Evolutionary conservation across 2,113 vertebrate species (phyloP), one percentile per base, ranked within the genome.

Genomic region (Herpetotheres cachinnans): DNA sequence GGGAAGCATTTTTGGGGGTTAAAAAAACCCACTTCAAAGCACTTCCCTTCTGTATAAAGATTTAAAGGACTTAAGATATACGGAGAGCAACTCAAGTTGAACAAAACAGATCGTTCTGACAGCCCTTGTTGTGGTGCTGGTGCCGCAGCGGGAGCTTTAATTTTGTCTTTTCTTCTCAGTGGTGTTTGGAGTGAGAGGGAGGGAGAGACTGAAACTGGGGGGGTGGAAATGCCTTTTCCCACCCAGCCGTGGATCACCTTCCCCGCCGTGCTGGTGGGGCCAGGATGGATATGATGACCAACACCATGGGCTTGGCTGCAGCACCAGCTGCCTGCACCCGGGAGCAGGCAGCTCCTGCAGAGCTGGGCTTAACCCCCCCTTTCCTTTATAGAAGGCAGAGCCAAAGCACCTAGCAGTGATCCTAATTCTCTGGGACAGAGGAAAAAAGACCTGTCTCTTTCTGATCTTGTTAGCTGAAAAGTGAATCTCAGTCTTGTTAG

Each of bases 251-350:
- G 38, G 18, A 38, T 11, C 32, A 9, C 15, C 25, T 59, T 87
- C 46, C 40, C 22, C 3, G 1, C 55, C 1, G 2, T 12, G 47
- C 40, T 30, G 30, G 6, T 24, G 67, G 74, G 56, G 11, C 16
- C 6, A 1, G 59, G 29, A 14, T 7, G 56, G 61, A 3, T 3
- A 0, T 0, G 3, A 49, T 3, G 22, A n/a, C 17, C 10, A 4
- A 0, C 0, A 4, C 24, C 0, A 0, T 0, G 21, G 34, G 25
- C 13, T 17, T 2, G 10, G 65, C 12, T 4, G 1, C 8, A 13
- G 55, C n/a, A 19, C 42, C 47, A 22, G 44, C n/a, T 46, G 15
- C 14, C 42, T 42, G 42, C 42, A 42, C 42, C 42, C 14, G 42
- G 42, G 42, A 42, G 42, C 9, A 13, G n/a, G 62, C 63, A 54